Evolutionary conservation across 2,113 vertebrate genomes (phyloP).

Genomic region (Eulemur macaco): DNA sequence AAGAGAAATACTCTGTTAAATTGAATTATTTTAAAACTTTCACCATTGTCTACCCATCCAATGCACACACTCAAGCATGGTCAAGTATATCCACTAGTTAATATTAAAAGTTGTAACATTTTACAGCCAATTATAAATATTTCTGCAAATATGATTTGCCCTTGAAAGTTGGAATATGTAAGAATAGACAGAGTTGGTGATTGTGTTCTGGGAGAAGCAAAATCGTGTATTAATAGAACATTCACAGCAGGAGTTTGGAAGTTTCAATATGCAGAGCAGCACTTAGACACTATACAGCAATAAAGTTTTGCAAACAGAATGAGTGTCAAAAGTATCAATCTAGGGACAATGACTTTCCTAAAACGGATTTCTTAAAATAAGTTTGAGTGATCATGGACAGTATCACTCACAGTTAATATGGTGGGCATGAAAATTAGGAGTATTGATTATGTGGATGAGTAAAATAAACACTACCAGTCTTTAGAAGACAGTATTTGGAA

Average conservation of each 20-base stretch:
- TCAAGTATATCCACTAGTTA: not conserved
- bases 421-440: not conserved
- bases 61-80: not conserved
- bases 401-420: not conserved
- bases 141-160: not conserved
- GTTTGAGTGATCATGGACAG: not conserved
- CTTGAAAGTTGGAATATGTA: not conserved
- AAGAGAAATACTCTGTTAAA: not conserved
- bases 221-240: not conserved
- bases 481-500: not conserved
- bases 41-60: not conserved
- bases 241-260: not conserved
- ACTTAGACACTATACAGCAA: not conserved
- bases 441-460: not conserved
- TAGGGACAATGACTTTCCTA: not conserved
- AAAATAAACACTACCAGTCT: not conserved
- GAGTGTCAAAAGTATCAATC: not conserved
- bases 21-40: not conserved
- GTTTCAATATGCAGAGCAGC: not conserved
- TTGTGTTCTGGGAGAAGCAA: not conserved
- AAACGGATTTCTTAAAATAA: not conserved
- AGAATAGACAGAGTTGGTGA: not conserved
- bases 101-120: not conserved
- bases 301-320: not conserved
- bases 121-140: not conserved